phyloP scores from a whole-genome alignment of 2,888 invertebrate genomes.

The Agonopterix heracliana region DNA sequence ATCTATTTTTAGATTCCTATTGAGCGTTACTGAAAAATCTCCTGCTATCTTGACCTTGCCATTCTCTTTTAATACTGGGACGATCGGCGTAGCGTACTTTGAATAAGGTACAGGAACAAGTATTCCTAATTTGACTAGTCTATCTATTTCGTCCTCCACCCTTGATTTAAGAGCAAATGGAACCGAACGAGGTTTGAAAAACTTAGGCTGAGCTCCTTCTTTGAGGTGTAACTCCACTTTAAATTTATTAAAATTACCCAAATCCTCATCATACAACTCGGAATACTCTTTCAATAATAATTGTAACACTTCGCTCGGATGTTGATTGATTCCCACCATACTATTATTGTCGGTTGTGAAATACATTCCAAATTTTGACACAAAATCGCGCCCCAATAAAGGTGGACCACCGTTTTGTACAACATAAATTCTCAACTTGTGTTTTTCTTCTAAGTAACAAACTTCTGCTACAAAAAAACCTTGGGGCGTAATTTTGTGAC shows the following conservation, averaged over 20 bases:
- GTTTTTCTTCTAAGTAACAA: not conserved
- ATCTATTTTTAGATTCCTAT: conserved; percentile 19
- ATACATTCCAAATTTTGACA: not conserved
- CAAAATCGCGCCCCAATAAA: conserved; percentile 6
- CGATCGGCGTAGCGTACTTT: conserved; percentile 11
- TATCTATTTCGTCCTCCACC: conserved; percentile 15
- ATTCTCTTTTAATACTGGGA: conserved; percentile 12
- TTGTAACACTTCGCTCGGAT: not conserved
- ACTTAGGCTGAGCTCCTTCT: conserved; percentile 6
- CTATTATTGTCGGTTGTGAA: not conserved
- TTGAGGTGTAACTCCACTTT: conserved; percentile 5
- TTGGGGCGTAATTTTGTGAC: too few relatives aligned
- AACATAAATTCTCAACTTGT: not conserved
- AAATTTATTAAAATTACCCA: conserved; percentile 12
- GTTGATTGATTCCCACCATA: not conserved
- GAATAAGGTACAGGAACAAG: conserved; percentile 14
- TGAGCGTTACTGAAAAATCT: conserved; percentile 21
- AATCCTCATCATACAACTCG: conserved; percentile 2
- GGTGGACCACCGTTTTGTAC: conserved; percentile 8
- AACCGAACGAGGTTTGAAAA: conserved; percentile 17
- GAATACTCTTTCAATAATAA: not conserved
- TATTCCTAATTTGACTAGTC: conserved; percentile 8
- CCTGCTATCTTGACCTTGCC: conserved; percentile 17
- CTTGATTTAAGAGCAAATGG: conserved; percentile 19
- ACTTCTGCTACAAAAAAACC: not conserved